A percentile compares a stretch with the other conserved stretches of the same genome.
Evolutionary conservation across 1,140 invertebrate species (phyloP).

Genomic region (Euglossa dilemma): DNA sequence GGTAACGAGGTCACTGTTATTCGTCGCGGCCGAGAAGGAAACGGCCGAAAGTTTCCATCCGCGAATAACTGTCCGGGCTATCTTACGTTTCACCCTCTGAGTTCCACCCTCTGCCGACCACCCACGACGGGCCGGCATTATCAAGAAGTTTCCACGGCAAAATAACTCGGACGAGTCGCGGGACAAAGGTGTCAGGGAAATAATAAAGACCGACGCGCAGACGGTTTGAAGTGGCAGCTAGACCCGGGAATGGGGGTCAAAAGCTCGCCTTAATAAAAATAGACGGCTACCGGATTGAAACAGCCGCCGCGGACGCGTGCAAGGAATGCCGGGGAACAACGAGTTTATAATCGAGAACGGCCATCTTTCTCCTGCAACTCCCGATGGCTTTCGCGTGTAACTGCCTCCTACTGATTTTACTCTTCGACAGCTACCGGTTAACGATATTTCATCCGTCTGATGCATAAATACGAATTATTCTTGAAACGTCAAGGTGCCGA

Average conservation of each 20-base stretch:
- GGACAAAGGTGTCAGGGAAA: not conserved
- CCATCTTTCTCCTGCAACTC: not conserved
- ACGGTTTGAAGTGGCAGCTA: not conserved
- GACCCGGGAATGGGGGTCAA: conserved; percentile 1
- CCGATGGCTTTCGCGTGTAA: not conserved
- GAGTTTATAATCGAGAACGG: not conserved
- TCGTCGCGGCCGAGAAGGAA: not conserved
- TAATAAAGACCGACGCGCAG: conserved; percentile 20
- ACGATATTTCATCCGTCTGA: too few species aligned
- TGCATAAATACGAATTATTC: too few species aligned
- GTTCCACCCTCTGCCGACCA: not conserved
- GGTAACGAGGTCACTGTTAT: conserved; percentile 19
- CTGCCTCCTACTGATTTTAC: too few species aligned
- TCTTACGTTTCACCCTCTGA: not conserved
- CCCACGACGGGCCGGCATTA: not conserved
- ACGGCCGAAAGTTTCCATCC: not conserved
- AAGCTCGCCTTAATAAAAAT: conserved; percentile 33
- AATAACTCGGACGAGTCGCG: not conserved
- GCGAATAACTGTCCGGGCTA: conserved; percentile 11
- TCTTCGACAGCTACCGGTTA: too few species aligned
- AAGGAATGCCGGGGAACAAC: not conserved
- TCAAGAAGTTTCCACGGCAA: conserved; percentile 11
- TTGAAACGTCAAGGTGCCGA: too few species aligned
- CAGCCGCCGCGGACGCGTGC: not conserved
- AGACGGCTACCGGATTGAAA: conserved; percentile 39